phyloP scores from a whole-genome alignment of 2,797 vertebrate species.

The Poecilia picta region DNA sequence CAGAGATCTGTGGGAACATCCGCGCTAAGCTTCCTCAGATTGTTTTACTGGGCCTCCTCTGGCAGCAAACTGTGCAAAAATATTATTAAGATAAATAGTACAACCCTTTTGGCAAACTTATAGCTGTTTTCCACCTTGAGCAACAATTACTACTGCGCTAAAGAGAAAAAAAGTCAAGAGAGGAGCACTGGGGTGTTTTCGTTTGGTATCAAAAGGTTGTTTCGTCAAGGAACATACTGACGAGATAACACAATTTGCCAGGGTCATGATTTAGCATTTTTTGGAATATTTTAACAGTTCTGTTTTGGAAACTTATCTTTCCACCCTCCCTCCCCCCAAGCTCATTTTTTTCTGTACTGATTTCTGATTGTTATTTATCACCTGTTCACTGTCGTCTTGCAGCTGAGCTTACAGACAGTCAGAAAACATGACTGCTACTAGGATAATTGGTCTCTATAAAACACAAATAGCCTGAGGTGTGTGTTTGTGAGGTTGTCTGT shows the following conservation, averaged over 20 bases:
- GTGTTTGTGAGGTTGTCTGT: not conserved
- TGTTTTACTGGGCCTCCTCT: not conserved
- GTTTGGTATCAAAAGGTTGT: not conserved
- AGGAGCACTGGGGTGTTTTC: not conserved
- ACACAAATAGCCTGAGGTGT: not conserved
- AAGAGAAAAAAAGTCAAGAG: not conserved
- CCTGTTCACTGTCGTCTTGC: not conserved
- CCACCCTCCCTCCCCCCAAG: not conserved
- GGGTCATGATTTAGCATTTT: not conserved
- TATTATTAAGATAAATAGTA: constrained; percentile 39
- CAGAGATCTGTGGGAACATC: not conserved
- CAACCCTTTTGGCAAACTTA: not conserved
- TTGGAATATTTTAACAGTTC: not conserved
- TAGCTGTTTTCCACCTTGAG: not conserved
- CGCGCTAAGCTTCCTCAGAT: not conserved
- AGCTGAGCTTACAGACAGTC: not conserved
- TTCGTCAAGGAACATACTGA: not conserved
- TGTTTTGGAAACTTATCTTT: not conserved
- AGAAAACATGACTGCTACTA: not conserved
- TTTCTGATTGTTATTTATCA: not conserved
- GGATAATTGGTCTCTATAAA: not conserved
- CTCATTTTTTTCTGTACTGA: not conserved
- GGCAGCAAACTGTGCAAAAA: constrained; percentile 17
- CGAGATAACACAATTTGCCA: not conserved
- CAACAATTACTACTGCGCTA: not conserved